Base-by-base conservation (phyloP, 2,113 vertebrate genomes). In the Ochotona princeps region DNA sequence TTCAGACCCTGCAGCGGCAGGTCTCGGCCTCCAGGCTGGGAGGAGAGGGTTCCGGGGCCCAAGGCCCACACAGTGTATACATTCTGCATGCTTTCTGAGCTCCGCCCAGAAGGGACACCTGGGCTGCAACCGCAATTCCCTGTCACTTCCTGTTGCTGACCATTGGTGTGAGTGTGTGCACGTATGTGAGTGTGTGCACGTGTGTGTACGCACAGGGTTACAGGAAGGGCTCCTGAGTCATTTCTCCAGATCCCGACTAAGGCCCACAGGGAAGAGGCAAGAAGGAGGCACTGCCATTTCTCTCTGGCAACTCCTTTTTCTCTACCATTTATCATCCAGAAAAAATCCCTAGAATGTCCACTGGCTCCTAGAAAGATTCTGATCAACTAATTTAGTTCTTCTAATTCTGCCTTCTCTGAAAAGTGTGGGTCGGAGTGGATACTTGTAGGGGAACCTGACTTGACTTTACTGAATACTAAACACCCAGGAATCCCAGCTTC, bases 1-100 rank as follows among this genome's bases (percentile, higher is more conserved):
- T 91, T 83, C 94, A 90, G 82, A 82, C 70, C 90, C 65, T 79
- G 78, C 60, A 96, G 88, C 83, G 92, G 87, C 87, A 91, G 89
- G 72, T 90, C 91, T 92, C 83, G 60, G 61, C 72, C 72, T 76
- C 83, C 30, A 47, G 72, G 57, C 76, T 38, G 18, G 26, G 87
- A 82, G 44, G 28, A n/a, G 60, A 95, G 72, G 87, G 86, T 70
- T 73, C 81, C 67, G 61, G 47, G 67, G 90, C 81, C 74, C 89
- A 69, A 61, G 87, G 44, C 91, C 54, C 44, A 82, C 82, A 60
- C 91, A 95, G 75, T n/a, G n/a, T 25, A 83, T 72, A 87, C 32
- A 61, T 32, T 79, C 57, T 70, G 69, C 73, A 79, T 65, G 70
- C 28, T 87, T 94, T 91, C 73, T 35, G 12, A 81, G n/a, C 8